A percentile compares a stretch with the other conserved stretches of the same genome.
Evolutionary conservation across 2,113 vertebrate species (phyloP).

Genomic region (Onychorhynchus coronatus): DNA sequence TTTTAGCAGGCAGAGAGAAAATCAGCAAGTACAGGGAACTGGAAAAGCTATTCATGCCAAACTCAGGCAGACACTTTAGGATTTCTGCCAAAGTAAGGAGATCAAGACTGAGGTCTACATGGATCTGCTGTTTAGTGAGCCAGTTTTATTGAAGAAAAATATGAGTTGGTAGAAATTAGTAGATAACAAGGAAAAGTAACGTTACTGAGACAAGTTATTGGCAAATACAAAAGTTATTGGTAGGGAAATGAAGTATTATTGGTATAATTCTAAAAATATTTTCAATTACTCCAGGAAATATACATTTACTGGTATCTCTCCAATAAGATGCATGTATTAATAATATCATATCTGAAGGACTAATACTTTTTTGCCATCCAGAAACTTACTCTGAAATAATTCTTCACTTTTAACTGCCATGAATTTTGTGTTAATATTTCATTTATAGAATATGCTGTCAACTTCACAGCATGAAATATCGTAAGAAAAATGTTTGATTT

Average conservation of each 20-base stretch:
- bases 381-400: constrained; percentile 52
- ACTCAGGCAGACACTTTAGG: background rate
- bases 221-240: background rate
- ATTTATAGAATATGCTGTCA: constrained; percentile 67
- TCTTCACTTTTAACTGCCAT: constrained; percentile 44
- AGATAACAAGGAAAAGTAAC: background rate
- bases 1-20: background rate
- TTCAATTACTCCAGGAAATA: background rate
- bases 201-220: background rate
- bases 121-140: background rate
- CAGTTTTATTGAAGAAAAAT: background rate
- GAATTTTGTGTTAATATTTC: constrained; percentile 71
- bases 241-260: background rate
- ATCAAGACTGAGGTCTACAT: background rate
- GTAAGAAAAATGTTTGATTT: constrained; percentile 52
- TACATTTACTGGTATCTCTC: background rate
- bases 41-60: background rate
- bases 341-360: constrained; percentile 3
- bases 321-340: constrained; percentile 31
- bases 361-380: constrained; percentile 11
- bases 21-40: background rate
- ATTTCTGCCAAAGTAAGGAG: background rate
- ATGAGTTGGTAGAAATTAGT: background rate
- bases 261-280: background rate
- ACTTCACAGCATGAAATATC: constrained; percentile 58